phyloP scores from a whole-genome alignment of 2,797 vertebrate species.

The Sebastes steindachneri region DNA sequence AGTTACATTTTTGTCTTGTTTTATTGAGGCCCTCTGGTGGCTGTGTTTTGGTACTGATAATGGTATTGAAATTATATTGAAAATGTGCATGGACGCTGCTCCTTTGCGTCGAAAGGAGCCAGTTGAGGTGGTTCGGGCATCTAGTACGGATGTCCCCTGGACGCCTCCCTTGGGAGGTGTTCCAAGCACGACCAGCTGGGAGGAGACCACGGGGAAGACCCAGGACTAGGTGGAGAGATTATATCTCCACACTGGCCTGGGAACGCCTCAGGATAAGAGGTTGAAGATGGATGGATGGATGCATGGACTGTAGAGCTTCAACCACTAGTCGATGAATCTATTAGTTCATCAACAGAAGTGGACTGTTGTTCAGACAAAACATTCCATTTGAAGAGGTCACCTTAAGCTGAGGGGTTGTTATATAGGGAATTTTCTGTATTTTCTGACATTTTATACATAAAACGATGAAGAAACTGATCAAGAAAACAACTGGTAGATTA shows the following conservation, averaged over 20 bases:
- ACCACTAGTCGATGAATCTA: not conserved
- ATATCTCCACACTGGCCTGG: no score
- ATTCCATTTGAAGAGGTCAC: not conserved
- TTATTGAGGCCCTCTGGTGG: slow-evolving; percentile 21
- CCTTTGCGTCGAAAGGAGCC: no score
- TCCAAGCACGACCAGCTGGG: no score
- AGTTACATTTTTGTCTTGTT: not conserved
- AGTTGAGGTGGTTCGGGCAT: no score
- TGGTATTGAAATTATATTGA: not conserved
- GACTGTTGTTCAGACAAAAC: not conserved
- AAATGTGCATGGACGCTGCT: not conserved
- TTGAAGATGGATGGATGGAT: no score
- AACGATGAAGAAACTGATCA: not conserved
- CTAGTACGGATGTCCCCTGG: no score
- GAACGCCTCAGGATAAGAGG: no score
- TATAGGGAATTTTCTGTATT: not conserved
- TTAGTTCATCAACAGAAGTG: not conserved
- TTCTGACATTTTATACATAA: not conserved
- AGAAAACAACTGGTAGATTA: not conserved
- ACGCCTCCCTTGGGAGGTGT: no score
- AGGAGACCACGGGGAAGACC: no score
- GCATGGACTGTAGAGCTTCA: not conserved
- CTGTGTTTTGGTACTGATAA: not conserved
- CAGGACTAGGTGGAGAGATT: no score
- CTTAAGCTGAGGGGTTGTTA: not conserved